Evolutionary conservation across 2,113 vertebrate genomes (phyloP), one percentile per base, ranked within the genome.

Genomic region (Sceloporus undulatus): DNA sequence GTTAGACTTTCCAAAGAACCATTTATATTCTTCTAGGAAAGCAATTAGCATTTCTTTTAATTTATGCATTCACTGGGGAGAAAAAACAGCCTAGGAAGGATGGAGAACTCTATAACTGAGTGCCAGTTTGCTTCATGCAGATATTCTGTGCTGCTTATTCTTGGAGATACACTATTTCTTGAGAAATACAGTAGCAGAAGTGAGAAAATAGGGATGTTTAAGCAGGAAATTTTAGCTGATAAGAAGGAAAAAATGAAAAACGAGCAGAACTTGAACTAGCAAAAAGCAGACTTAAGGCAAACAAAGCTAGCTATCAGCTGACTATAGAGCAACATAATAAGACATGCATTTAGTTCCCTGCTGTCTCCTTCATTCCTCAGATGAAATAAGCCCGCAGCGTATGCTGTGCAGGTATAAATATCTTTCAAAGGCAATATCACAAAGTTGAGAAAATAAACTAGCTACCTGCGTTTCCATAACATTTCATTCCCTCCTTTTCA

Each of bases 241-340:
- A 82, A 81, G 38, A 73, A 42, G 56, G 71, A 87, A 82, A 80
- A 40, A 74, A 87, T 62, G 86, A 87, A 81, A 59, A 87, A 74
- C 16, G 65, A 66, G 52, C 66, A 87, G 52, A 74, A 29, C 48
- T 56, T 85, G n/a, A 82, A 16, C 68, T 73, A 74, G 38, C 54
- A 87, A 74, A 87, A 62, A 48, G 25, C 86, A 74, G 54, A 74
- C 66, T 27, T 81, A 73, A 87, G 48, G 85, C 34, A 80, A 87
- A 73, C 78, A 73, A 80, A 87, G n/a, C 34, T 9, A 29, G 34
- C 71, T 74, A 54, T 42, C 83, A 87, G 79, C 86, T 87, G 79
- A 87, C 79, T 27, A 27, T 27, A 82, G 86, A 68, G 65, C 27
- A 82, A 87, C 10, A 34, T 48, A 87, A 62, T 65, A 82, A 42